A percentile compares a stretch with the other conserved stretches of the same genome.
Evolutionary conservation across 2,888 invertebrate species (phyloP).

Genomic region (Plebejus melissa): DNA sequence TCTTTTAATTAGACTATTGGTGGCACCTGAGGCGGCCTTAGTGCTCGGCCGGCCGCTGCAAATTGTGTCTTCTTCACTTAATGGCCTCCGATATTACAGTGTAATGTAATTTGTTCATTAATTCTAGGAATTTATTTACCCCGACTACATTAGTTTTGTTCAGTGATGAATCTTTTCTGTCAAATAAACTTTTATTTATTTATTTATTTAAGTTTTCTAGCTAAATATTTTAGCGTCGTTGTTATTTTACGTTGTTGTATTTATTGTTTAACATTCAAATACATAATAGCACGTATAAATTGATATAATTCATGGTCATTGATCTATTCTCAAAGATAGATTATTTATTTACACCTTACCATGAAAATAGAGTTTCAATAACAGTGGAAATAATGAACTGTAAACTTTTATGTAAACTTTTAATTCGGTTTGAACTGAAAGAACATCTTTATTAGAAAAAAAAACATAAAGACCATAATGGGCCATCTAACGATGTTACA

Average conservation of each 20-base stretch:
- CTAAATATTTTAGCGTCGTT: background rate
- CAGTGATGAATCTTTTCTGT: background rate
- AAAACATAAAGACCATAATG: no score
- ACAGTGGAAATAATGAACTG: no score
- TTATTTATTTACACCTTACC: no score
- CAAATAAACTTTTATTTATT: no score
- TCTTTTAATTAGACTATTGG: conserved; percentile 66
- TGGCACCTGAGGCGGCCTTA: conserved; percentile 60
- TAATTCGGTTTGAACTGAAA: no score
- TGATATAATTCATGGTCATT: no score
- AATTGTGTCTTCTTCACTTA: conserved; percentile 56
- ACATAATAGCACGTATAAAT: background rate
- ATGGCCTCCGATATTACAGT: conserved; percentile 39
- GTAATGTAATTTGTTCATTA: conserved; percentile 26
- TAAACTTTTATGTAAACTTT: no score
- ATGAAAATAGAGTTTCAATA: no score
- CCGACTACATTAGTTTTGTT: conserved; percentile 8
- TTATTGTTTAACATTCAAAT: background rate
- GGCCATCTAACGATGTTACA: background rate
- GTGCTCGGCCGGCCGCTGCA: conserved; percentile 43
- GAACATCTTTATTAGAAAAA: no score
- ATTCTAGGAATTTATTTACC: background rate
- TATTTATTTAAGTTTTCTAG: background rate
- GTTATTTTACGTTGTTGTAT: background rate
- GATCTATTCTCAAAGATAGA: no score